Evolutionary conservation across 2,888 invertebrate species (phyloP).

Genomic region (Holacanthella duospinosa): DNA sequence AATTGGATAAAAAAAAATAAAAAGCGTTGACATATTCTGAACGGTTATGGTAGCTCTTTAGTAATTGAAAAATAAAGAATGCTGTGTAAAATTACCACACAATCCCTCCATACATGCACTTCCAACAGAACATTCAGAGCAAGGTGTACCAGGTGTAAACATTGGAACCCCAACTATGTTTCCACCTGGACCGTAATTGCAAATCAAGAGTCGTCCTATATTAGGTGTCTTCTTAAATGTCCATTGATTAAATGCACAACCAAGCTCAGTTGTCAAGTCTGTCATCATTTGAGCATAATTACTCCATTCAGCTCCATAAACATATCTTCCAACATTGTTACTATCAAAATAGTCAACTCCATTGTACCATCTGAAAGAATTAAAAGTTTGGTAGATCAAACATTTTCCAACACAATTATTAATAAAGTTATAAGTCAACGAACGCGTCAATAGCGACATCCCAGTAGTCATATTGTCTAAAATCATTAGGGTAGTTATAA

Average conservation of each 20-base stretch:
- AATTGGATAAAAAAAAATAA: no score
- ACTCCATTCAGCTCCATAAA: neutral
- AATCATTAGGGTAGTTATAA: neutral
- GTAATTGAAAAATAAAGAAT: no score
- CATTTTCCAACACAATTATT: no score
- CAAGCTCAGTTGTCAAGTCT: neutral
- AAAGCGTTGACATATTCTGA: no score
- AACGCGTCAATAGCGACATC: neutral
- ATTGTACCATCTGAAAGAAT: neutral
- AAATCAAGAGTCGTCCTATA: neutral
- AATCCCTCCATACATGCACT: no score
- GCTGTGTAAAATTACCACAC: no score
- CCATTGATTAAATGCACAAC: neutral
- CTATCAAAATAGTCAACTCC: neutral
- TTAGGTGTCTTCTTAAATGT: neutral
- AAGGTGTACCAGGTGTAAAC: neutral
- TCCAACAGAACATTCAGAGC: neutral
- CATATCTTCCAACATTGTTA: neutral
- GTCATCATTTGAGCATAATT: neutral
- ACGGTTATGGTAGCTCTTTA: no score
- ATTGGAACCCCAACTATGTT: neutral
- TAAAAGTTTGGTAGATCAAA: neutral
- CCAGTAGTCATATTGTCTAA: neutral
- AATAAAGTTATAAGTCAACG: neutral
- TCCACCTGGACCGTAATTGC: constrained; percentile 2